Percentiles rank a stretch among this genome's conserved stretches.
These are phyloP conservation scores for Helarctos malayanus DNA, from an alignment of 2,797 vertebrate species.

Conservation along the genomic window DNA sequence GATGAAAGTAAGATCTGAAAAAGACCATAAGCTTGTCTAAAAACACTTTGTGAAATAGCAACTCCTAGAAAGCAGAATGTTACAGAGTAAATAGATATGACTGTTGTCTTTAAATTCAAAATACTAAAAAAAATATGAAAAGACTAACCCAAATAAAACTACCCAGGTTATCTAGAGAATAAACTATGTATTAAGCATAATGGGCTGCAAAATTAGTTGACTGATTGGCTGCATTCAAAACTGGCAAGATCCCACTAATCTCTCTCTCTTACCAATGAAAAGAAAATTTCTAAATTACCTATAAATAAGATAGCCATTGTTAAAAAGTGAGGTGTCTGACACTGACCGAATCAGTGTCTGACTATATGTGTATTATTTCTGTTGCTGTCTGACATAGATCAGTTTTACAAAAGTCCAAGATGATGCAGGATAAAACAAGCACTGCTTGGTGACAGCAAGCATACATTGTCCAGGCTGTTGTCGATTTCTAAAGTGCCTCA, in stretches of 20 bases:
- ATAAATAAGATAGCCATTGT: conserved; percentile 66
- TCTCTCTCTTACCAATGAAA: conserved; percentile 51
- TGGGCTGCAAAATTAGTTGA: conserved; percentile 54
- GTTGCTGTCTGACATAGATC: not conserved
- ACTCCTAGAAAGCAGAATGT: not conserved
- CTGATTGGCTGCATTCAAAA: conserved; percentile 59
- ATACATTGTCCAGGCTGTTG: not conserved
- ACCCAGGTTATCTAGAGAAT: not conserved
- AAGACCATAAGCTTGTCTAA: not conserved
- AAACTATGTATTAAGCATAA: not conserved
- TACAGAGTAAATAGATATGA: not conserved
- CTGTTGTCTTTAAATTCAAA: conserved; percentile 15
- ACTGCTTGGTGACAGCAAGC: not conserved
- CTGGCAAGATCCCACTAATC: conserved; percentile 62
- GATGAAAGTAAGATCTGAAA: conserved; percentile 11
- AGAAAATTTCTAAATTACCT: conserved; percentile 65
- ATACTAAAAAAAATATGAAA: not conserved
- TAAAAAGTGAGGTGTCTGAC: conserved; percentile 22
- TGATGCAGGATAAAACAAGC: not conserved
- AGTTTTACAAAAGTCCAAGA: not conserved
- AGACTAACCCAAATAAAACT: not conserved
- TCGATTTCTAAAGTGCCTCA: not conserved
- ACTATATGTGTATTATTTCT: not conserved
- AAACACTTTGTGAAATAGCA: not conserved
- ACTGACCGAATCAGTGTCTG: not conserved